These are phyloP conservation scores for Diorhabda sublineata DNA, from an alignment of 1,140 invertebrate genomes.

Conservation along the genomic window DNA sequence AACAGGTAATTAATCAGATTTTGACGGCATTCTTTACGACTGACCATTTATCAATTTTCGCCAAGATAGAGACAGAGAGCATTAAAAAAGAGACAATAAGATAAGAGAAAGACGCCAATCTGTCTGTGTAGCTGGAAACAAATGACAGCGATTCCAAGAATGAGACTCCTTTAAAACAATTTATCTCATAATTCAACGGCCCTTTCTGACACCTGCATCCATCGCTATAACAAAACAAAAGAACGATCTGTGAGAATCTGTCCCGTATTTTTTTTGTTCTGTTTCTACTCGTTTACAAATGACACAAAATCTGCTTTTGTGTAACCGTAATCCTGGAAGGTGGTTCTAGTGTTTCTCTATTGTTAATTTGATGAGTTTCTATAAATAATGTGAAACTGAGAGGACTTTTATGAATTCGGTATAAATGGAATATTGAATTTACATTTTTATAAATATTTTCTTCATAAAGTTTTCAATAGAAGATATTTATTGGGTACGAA, in stretches of 20 bases:
- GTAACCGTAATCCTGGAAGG: not conserved
- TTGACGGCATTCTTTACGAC: not conserved
- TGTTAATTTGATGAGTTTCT: constrained; percentile 1
- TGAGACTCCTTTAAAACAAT: not conserved
- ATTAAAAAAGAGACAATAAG: not conserved
- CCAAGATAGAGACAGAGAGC: not conserved
- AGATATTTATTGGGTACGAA: too few species aligned
- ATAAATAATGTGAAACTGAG: constrained; percentile 1
- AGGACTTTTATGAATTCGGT: not conserved
- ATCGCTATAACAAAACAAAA: not conserved
- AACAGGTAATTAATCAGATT: not conserved
- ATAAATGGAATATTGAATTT: too few species aligned
- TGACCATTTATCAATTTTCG: not conserved
- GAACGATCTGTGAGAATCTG: not conserved
- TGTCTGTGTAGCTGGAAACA: not conserved
- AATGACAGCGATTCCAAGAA: constrained; percentile 1
- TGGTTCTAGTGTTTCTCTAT: not conserved
- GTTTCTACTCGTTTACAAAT: constrained; percentile 2
- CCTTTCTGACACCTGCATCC: not conserved
- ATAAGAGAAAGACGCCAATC: constrained; percentile 1
- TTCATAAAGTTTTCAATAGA: too few species aligned
- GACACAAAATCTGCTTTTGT: not conserved
- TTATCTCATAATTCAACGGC: not conserved
- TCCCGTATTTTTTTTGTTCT: not conserved
- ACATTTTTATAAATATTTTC: too few species aligned